A percentile compares a stretch with the other conserved stretches of the same genome.
Evolutionary conservation across 2,113 vertebrate species (phyloP).

Genomic region (Corapipo altera): DNA sequence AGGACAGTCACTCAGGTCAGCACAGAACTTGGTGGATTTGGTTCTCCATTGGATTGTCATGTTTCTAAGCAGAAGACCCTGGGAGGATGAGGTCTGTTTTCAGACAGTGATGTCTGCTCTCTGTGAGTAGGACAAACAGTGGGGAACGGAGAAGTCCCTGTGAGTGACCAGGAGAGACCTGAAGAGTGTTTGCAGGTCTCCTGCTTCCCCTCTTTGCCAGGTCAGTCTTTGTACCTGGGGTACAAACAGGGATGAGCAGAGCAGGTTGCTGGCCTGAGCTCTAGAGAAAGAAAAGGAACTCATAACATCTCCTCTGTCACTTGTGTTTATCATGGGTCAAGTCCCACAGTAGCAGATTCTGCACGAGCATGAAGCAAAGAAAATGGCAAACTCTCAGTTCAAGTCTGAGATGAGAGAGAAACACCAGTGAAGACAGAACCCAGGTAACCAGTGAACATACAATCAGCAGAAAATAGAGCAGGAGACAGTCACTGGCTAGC

Average conservation of each 20-base stretch:
- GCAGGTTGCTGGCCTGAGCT: background rate
- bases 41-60: background rate
- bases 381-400: background rate
- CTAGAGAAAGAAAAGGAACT: background rate
- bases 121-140: background rate
- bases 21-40: background rate
- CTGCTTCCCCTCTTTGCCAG: background rate
- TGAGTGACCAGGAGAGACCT: background rate
- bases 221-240: background rate
- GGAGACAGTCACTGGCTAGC: background rate
- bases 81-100: background rate
- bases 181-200: fast-evolving
- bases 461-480: background rate
- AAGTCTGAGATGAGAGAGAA: background rate
- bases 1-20: background rate
- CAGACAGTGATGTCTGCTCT: background rate
- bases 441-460: background rate
- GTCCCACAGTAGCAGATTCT: background rate
- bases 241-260: background rate
- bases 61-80: background rate
- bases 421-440: background rate
- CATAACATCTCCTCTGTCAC: background rate
- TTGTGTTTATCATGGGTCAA: background rate
- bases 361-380: background rate
- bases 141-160: background rate